Percentiles rank a stretch among this genome's conserved stretches.
phyloP scores from a whole-genome alignment of 2,888 invertebrate genomes.

The Elegia similella region DNA sequence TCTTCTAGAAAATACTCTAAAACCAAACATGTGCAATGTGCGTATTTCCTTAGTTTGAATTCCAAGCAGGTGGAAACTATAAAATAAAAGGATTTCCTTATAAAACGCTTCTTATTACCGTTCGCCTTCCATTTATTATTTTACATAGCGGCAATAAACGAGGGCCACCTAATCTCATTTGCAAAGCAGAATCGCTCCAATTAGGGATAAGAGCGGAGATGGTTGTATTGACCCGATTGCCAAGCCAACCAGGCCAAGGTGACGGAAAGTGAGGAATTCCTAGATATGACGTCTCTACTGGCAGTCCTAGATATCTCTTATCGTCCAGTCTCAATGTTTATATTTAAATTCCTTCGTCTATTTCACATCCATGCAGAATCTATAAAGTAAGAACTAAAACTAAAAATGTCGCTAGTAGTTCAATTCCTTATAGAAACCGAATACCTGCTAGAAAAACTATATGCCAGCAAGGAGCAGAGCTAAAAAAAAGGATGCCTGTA shows the following conservation, averaged over 20 bases:
- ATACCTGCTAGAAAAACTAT: too few species aligned
- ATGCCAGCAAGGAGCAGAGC: too few species aligned
- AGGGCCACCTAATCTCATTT: slow-evolving; percentile 7
- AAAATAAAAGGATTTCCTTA: slow-evolving; percentile 1
- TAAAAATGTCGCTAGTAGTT: too few species aligned
- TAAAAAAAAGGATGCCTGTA: too few species aligned
- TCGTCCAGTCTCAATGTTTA: not conserved
- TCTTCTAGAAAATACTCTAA: too few species aligned
- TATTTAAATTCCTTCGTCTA: not conserved
- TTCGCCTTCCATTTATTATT: slow-evolving; percentile 11
- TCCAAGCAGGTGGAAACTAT: too few species aligned
- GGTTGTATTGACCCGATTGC: slow-evolving; percentile 11
- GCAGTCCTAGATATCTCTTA: not conserved
- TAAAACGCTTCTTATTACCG: slow-evolving; percentile 3
- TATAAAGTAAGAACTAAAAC: not conserved
- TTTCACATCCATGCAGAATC: not conserved
- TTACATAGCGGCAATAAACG: slow-evolving; percentile 5
- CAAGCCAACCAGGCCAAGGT: not conserved
- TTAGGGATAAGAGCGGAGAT: slow-evolving; percentile 6
- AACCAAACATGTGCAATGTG: too few species aligned
- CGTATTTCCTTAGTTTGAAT: too few species aligned
- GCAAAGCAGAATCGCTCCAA: slow-evolving; percentile 5
- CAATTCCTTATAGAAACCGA: too few species aligned
- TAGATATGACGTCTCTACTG: not conserved
- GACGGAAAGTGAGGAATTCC: slow-evolving; percentile 1